Evolutionary conservation across 2,797 vertebrate species (phyloP), one percentile per base, ranked within the genome.

Genomic region (Chiroxiphia lanceolata): DNA sequence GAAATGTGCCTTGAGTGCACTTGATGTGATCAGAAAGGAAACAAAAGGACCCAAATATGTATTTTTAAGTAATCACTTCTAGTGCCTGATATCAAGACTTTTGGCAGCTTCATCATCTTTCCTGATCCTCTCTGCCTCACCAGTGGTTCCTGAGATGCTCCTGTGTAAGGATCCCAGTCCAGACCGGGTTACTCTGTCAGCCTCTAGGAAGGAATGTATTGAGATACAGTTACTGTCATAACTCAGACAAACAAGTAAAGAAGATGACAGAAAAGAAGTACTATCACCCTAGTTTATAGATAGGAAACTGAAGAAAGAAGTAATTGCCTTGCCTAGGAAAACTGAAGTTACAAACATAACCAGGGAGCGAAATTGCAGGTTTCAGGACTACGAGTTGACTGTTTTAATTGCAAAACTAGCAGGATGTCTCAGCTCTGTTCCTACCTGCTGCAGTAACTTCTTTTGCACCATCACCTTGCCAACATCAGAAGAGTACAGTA

Each of bases 1-100:
- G 83, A 93, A 94, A 88, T 64, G 38, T 84, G 74, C 80, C 83
- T 83, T 45, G 59, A 90, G 80, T 74, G 61, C 2, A 2, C 76
- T 90, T 91, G 70, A 91, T 77, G 74, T 68, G 27, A 91, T 91
- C 63, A 93, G 77, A 90, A 87, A 45, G 59, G 38, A 95, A 92
- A 87, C 53, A 82, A 84, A 94, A 81, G 69, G 75, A 75, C 34
- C 3, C 36, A 78, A 94, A 85, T 71, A 60, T 2, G 2, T 92
- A 64, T 91, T 87, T 96, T 89, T 71, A 89, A 85, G 12, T 75
- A 92, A 63, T 48, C 13, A 8, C 29, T 82, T 79, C 51, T 38
- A 56, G 34, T 63, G 50, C 18, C 54, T 76, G 40, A 22, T 79
- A 82, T 10, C n/a, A 93, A 84, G 67, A 29, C 22, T 79, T 92